Evolutionary conservation across 1,140 invertebrate genomes (phyloP).

Genomic region (Drosophila sulfurigaster): DNA sequence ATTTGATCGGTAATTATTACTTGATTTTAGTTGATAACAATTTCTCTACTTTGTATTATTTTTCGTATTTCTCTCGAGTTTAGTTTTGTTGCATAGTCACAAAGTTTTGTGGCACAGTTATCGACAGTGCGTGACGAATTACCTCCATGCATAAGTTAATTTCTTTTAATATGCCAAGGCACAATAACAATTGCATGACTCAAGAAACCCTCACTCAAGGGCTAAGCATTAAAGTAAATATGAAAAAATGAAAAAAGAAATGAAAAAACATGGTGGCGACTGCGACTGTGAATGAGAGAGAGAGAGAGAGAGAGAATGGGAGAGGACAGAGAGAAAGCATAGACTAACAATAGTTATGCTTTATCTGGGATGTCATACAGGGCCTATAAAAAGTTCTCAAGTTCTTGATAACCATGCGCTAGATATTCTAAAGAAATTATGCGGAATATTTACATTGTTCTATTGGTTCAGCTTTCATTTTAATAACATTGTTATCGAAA

Average conservation of each 20-base stretch:
- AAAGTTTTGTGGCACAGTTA: conserved; percentile 18
- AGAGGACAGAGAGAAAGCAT: background rate
- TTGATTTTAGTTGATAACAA: no score
- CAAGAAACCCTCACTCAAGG: conserved; percentile 19
- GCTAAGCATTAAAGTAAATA: conserved; percentile 23
- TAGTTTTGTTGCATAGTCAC: background rate
- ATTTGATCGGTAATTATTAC: no score
- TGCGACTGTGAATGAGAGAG: background rate
- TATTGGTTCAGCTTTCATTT: no score
- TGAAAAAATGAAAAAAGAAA: background rate
- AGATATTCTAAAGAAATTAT: background rate
- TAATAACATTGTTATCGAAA: no score
- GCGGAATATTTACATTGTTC: no score
- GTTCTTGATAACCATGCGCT: conserved; percentile 1
- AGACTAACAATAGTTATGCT: conserved; percentile 3
- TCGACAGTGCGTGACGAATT: conserved; percentile 33
- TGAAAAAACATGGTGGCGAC: background rate
- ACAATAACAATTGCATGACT: conserved; percentile 34
- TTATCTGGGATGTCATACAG: conserved; percentile 16
- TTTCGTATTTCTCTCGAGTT: background rate
- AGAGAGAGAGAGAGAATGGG: background rate
- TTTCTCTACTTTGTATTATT: background rate
- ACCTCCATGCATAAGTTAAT: conserved; percentile 25
- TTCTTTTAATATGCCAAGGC: conserved; percentile 25
- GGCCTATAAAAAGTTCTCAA: conserved; percentile 19